Evolutionary conservation across 2,113 vertebrate species (phyloP), one percentile per base, ranked within the genome.

Genomic region (Entomyzon cyanotis): DNA sequence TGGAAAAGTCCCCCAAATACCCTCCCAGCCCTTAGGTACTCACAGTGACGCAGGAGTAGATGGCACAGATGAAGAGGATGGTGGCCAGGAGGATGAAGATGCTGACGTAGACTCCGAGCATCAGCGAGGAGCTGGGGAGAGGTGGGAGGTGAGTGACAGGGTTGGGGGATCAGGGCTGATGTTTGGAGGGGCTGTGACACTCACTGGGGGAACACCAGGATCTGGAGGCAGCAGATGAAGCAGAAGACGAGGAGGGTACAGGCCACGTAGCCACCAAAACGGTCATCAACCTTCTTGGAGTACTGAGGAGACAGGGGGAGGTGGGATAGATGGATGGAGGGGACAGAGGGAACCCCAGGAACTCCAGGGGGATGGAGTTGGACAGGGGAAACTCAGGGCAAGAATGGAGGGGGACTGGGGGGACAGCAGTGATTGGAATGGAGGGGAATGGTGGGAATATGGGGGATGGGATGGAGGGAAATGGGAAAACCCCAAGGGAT

Each of bases 181-280:
- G 30, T 50, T 8, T 17, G 5, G 27, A 53, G 41, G 62, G 10
- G 44, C 18, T 35, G 22, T 1, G 1, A 37, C 27, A 98, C 99
- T 99, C 95, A 99, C 99, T 98, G 98, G 91, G 99, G 99, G 96
- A 99, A 99, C 94, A 99, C 84, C 82, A 99, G 97, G 50, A 99
- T 98, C 97, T 99, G 99, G 96, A 99, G 99, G 96, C 99, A 99
- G 95, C 98, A 99, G 97, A 99, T 99, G 97, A 99, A 99, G 95
- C 99, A 99, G 98, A 99, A 99, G 76, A 99, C 99, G 5, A 99
- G 97, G 39, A 99, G 96, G 59, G 99, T 98, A 75, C 99, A 99
- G 96, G 99, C 99, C 44, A 99, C 98, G 1, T 99, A 99, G 92
- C 99, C 98, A 83, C 98, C 99, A 3, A 99, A 99, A 46, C 99